Percentiles rank a stretch among this genome's conserved stretches.
phyloP scores from a whole-genome alignment of 2,888 invertebrate species.

The Sinentomon sp. region DNA sequence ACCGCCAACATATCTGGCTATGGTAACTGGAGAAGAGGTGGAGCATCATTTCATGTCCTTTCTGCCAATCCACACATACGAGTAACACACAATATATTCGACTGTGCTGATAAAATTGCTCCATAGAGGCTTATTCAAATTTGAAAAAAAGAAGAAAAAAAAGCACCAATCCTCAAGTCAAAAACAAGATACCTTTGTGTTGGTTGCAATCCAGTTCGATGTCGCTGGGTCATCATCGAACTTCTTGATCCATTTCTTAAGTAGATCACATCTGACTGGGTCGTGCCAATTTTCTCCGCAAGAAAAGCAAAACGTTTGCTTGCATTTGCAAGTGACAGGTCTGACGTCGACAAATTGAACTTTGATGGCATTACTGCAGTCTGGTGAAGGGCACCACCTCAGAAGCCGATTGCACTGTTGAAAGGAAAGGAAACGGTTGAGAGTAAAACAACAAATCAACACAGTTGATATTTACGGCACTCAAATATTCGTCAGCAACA shows the following conservation, averaged over 20 bases:
- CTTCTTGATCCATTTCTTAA: conserved; percentile 92
- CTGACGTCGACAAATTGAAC: conserved; percentile 70
- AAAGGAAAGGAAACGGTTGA: conserved; percentile 8
- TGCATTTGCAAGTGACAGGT: conserved; percentile 76
- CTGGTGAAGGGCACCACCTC: conserved; percentile 93
- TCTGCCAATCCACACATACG: no score
- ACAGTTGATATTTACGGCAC: no score
- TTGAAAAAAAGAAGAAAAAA: no score
- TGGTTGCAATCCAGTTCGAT: conserved; percentile 96
- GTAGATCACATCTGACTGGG: conserved; percentile 75
- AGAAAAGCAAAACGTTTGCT: conserved; percentile 78
- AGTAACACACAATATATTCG: no score
- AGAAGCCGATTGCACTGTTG: conserved; percentile 72
- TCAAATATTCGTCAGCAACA: no score
- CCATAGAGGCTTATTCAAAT: no score
- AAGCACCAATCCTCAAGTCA: no score
- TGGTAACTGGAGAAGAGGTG: no score
- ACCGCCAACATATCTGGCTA: no score
- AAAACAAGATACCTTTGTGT: conserved; percentile 42
- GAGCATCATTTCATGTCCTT: no score
- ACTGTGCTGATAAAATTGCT: no score
- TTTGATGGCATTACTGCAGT: conserved; percentile 85
- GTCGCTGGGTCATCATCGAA: conserved; percentile 98
- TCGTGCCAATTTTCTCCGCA: conserved; percentile 97
- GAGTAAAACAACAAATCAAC: background rate